These are phyloP conservation scores for Caenorhabditis drosophilae DNA, from an alignment of 2,888 invertebrate species.

Conservation along the genomic window DNA sequence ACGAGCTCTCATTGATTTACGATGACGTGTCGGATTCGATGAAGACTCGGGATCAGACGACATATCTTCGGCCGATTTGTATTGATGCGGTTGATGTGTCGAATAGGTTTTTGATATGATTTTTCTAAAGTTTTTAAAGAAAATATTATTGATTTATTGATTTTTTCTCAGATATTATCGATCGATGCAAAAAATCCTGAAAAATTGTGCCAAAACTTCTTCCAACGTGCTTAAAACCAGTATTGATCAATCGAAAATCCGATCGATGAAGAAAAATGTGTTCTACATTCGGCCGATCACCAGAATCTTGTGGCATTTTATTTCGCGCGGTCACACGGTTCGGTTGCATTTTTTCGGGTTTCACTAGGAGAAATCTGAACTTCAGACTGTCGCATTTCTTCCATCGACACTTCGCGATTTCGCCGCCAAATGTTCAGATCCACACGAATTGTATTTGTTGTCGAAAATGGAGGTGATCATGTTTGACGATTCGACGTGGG, in stretches of 20 bases:
- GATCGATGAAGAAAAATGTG: slow-evolving; percentile 9
- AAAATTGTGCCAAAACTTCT: too few species aligned
- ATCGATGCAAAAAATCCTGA: too few species aligned
- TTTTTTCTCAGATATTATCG: too few species aligned
- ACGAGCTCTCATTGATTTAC: slow-evolving; percentile 14
- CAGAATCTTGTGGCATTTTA: slow-evolving; percentile 25
- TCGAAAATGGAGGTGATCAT: slow-evolving; percentile 21
- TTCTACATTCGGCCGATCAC: slow-evolving; percentile 21
- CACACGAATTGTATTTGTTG: slow-evolving; percentile 20
- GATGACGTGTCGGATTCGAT: slow-evolving; percentile 14
- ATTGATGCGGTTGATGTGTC: slow-evolving; percentile 31
- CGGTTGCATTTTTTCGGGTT: slow-evolving; percentile 1
- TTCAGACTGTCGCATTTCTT: slow-evolving; percentile 23
- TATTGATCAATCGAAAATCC: slow-evolving; percentile 13
- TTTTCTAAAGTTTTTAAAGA: slow-evolving; percentile 8
- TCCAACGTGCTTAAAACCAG: too few species aligned
- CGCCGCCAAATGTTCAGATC: slow-evolving; percentile 30
- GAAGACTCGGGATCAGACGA: slow-evolving; percentile 9
- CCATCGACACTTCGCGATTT: slow-evolving; percentile 22
- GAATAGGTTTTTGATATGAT: slow-evolving; percentile 3
- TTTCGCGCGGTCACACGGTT: slow-evolving; percentile 23
- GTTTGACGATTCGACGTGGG: slow-evolving; percentile 19
- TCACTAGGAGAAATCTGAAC: neutral
- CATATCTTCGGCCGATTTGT: slow-evolving; percentile 26
- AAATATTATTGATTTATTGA: too few species aligned